Evolutionary conservation across 2,888 invertebrate genomes (phyloP).

Genomic region (Aporophyla nigra): DNA sequence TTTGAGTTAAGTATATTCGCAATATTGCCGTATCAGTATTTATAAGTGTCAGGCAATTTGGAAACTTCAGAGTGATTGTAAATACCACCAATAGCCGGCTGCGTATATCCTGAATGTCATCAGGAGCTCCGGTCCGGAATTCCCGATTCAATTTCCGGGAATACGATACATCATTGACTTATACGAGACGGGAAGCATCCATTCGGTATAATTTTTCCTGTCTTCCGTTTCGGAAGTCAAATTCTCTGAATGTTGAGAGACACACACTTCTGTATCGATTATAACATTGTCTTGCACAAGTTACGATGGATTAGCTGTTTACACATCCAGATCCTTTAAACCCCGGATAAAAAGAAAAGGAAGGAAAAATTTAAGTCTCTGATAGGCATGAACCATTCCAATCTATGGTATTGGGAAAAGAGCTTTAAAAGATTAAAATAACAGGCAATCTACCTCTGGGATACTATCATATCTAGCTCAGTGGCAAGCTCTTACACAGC

Average conservation of each 20-base stretch:
- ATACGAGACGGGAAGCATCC: conserved; percentile 23
- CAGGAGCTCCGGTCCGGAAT: conserved; percentile 51
- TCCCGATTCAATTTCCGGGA: conserved; percentile 57
- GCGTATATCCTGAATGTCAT: conserved; percentile 34
- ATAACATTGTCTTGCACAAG: neutral
- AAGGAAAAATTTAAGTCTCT: neutral
- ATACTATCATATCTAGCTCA: neutral
- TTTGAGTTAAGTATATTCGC: neutral
- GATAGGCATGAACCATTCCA: neutral
- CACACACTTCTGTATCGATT: neutral
- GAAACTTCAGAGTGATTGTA: conserved; percentile 11
- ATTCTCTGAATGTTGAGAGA: conserved; percentile 5
- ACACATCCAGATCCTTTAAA: neutral
- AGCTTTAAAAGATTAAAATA: neutral
- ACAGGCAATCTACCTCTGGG: neutral
- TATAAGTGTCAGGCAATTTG: conserved; percentile 5
- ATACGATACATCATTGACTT: conserved; percentile 45
- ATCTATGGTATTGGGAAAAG: neutral
- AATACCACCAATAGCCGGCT: conserved; percentile 19
- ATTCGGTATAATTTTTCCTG: conserved; percentile 29
- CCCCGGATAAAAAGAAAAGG: neutral
- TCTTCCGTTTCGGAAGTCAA: conserved; percentile 21
- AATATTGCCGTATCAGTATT: neutral
- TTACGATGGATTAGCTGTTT: conserved; percentile 10
- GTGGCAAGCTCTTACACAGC: neutral